Conservation (phyloP, 1,140 invertebrate genomes). For the Drosophila burlai region DNA sequence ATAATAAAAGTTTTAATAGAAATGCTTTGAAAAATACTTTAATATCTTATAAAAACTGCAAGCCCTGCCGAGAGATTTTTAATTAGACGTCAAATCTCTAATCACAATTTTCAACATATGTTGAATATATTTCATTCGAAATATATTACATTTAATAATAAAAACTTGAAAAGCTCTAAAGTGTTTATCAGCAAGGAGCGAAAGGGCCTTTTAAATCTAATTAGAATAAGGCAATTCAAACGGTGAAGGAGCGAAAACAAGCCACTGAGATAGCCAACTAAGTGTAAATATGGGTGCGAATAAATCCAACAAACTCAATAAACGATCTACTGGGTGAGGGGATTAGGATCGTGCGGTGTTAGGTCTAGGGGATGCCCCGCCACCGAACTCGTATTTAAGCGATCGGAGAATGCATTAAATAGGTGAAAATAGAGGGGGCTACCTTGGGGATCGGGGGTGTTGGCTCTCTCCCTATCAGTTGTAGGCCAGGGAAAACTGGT, state of each 20-base stretch:
- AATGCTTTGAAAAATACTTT: not conserved
- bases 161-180: not conserved
- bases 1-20: not conserved
- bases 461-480: constrained; percentile 45
- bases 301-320: constrained; percentile 8
- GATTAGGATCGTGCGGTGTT: constrained; percentile 26
- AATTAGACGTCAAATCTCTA: not conserved
- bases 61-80: too few relatives aligned
- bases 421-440: constrained; percentile 5
- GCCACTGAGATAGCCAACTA: not conserved
- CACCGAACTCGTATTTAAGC: constrained; percentile 23
- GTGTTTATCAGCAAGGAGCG: too few relatives aligned
- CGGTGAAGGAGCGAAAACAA: not conserved
- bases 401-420: constrained; percentile 17
- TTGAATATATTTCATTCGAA: not conserved
- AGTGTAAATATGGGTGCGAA: constrained; percentile 19
- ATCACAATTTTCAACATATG: not conserved
- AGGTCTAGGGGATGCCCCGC: constrained; percentile 11
- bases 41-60: not conserved
- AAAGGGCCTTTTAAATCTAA: not conserved
- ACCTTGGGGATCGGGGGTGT: constrained; percentile 41
- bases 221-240: not conserved
- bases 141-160: not conserved
- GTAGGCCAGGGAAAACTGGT: constrained; percentile 60
- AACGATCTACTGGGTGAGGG: constrained; percentile 19